phyloP scores from a whole-genome alignment of 92 coral and sea anemone species.

The Diadumene lineata region DNA sequence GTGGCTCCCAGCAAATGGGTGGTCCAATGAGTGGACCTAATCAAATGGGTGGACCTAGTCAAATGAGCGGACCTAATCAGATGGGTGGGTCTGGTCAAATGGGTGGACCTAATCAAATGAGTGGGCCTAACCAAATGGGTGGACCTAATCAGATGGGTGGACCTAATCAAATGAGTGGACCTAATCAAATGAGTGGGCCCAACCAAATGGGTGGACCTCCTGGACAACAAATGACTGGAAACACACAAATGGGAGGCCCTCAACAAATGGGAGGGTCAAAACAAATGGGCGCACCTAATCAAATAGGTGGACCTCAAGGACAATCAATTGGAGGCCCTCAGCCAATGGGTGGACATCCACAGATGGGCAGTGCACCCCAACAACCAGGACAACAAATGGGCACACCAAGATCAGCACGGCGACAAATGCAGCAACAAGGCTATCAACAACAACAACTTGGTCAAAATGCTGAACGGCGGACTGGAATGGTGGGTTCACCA shows the following conservation, averaged over 20 bases:
- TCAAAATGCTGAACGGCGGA: constrained; percentile 32
- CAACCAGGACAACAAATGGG: constrained; percentile 17
- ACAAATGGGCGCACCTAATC: constrained; percentile 5
- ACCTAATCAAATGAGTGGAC: neutral
- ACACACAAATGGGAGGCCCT: neutral
- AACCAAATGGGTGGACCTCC: constrained; percentile 19
- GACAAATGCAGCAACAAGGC: constrained; percentile 26
- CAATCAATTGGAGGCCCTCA: constrained; percentile 12
- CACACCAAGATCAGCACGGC: constrained; percentile 17
- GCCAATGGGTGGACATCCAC: neutral
- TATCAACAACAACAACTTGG: constrained; percentile 9
- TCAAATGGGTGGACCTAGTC: constrained; percentile 3
- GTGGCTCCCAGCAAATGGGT: constrained; percentile 13
- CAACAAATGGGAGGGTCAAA: neutral
- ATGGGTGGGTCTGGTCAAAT: constrained; percentile 25
- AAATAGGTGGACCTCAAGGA: constrained; percentile 15
- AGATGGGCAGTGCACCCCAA: constrained; percentile 1
- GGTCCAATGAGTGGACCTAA: constrained; percentile 2
- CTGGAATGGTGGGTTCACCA: constrained; percentile 49
- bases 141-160: constrained; percentile 19
- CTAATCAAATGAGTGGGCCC: neutral
- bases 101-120: neutral
- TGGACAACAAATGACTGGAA: constrained; percentile 14
- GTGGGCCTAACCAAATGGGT: neutral
- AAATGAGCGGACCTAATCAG: constrained; percentile 7